Evolutionary conservation across 2,113 vertebrate genomes (phyloP).

Genomic region (Gnathonemus echidnorhynchus): DNA sequence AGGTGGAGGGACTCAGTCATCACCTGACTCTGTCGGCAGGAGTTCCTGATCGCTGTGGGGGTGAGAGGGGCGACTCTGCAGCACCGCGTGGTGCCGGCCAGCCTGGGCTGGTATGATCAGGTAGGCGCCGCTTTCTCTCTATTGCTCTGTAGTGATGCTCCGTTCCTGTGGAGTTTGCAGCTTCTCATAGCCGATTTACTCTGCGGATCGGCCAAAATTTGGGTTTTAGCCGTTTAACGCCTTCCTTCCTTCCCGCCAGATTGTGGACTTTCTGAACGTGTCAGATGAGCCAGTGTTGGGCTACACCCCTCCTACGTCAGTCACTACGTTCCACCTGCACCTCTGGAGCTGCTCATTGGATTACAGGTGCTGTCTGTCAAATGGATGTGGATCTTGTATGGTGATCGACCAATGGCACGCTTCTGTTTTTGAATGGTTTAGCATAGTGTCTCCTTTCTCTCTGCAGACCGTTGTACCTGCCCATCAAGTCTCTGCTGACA

Average conservation of each 20-base stretch:
- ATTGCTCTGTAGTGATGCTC: background rate
- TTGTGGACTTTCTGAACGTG: slow-evolving; percentile 91
- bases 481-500: slow-evolving; percentile 77
- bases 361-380: slow-evolving; percentile 68
- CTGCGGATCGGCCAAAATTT: background rate
- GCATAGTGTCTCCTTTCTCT: slow-evolving; percentile 3
- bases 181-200: background rate
- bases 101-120: slow-evolving; percentile 93
- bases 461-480: slow-evolving; percentile 83
- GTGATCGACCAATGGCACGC: background rate
- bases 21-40: slow-evolving; percentile 54
- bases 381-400: background rate
- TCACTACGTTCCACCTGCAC: slow-evolving; percentile 88
- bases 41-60: slow-evolving; percentile 85
- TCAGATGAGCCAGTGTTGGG: slow-evolving; percentile 92
- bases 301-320: slow-evolving; percentile 82
- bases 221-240: background rate
- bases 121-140: slow-evolving; percentile 44
- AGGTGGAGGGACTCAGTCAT: background rate
- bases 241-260: slow-evolving; percentile 60
- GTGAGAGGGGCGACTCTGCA: slow-evolving; percentile 85
- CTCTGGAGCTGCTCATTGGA: slow-evolving; percentile 95
- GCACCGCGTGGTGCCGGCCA: slow-evolving; percentile 76
- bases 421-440: background rate
- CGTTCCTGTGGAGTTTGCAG: background rate